These are phyloP conservation scores for Zoroaster sp. DNA, from an alignment of 53 echinoderm and acorn worm genomes.

Conservation along the genomic window DNA sequence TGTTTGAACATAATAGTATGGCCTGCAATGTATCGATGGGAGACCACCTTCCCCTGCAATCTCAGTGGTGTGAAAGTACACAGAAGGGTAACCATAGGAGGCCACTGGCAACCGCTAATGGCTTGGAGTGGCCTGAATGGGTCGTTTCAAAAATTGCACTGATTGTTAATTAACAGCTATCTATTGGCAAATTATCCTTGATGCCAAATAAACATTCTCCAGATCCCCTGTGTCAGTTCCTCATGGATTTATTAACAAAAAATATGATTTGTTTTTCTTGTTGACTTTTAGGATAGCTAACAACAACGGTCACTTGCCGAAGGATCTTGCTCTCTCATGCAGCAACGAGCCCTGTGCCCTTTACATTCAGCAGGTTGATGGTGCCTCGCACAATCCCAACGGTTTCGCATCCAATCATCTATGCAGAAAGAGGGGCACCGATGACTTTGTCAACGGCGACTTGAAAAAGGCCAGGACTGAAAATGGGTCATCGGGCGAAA, in stretches of 20 bases:
- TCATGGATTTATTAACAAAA: background rate
- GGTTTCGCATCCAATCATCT: conserved; percentile 12
- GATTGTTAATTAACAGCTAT: no score
- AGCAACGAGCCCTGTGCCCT: conserved; percentile 53
- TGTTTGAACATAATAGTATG: no score
- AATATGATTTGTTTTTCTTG: background rate
- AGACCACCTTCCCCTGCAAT: no score
- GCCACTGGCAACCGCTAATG: no score
- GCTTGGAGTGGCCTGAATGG: no score
- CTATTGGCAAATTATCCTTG: no score
- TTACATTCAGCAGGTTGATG: conserved; percentile 57
- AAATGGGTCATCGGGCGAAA: background rate
- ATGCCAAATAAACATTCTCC: no score
- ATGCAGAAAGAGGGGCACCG: conserved; percentile 41
- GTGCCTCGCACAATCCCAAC: background rate
- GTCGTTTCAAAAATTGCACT: no score
- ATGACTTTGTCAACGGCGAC: background rate
- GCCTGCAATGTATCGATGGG: no score
- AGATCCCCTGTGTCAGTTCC: no score
- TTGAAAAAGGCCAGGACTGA: conserved; percentile 59
- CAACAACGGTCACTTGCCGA: conserved; percentile 64
- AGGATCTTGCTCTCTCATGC: conserved; percentile 63
- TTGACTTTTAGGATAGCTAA: conserved; percentile 40
- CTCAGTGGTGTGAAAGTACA: no score
- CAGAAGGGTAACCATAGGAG: no score